Conservation (phyloP, 2,888 invertebrate species). For the Carabus problematicus region DNA sequence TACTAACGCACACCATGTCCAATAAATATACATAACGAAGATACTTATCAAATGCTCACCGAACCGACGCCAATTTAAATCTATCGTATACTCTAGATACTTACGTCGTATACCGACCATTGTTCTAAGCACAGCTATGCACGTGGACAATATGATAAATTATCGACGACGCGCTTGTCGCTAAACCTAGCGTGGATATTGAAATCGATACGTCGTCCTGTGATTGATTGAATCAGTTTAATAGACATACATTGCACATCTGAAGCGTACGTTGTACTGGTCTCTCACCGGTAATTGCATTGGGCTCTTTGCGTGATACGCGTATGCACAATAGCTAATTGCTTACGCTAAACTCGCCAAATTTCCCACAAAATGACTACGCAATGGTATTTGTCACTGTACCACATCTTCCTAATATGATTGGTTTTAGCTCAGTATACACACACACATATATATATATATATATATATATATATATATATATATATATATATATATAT, state of each 20-base stretch:
- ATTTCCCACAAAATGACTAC: slow-evolving; percentile 11
- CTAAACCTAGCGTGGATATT: neutral
- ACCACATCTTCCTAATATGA: neutral
- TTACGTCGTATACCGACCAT: neutral
- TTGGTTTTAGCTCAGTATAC: too few relatives aligned
- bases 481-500: too few relatives aligned
- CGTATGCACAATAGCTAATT: slow-evolving; percentile 16
- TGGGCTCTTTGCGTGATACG: slow-evolving; percentile 10
- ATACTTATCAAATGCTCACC: slow-evolving; percentile 1
- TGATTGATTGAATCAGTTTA: slow-evolving; percentile 35
- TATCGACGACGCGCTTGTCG: slow-evolving; percentile 14
- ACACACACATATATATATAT: too few relatives aligned
- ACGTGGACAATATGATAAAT: slow-evolving; percentile 26
- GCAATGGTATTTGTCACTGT: slow-evolving; percentile 9
- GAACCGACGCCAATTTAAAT: slow-evolving; percentile 7
- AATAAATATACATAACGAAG: slow-evolving; percentile 39
- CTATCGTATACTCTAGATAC: slow-evolving; percentile 10
- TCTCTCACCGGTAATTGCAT: slow-evolving; percentile 16
- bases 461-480: too few relatives aligned
- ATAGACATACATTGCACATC: slow-evolving; percentile 13
- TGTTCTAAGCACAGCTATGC: neutral
- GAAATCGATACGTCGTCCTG: slow-evolving; percentile 1
- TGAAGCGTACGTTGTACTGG: slow-evolving; percentile 9
- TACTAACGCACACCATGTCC: slow-evolving; percentile 17
- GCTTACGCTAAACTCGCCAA: slow-evolving; percentile 9